A percentile compares a stretch with the other conserved stretches of the same genome.
These are phyloP conservation scores for Panagrolaimus sp. DNA, from an alignment of 1,140 invertebrate species.

Conservation along the genomic window DNA sequence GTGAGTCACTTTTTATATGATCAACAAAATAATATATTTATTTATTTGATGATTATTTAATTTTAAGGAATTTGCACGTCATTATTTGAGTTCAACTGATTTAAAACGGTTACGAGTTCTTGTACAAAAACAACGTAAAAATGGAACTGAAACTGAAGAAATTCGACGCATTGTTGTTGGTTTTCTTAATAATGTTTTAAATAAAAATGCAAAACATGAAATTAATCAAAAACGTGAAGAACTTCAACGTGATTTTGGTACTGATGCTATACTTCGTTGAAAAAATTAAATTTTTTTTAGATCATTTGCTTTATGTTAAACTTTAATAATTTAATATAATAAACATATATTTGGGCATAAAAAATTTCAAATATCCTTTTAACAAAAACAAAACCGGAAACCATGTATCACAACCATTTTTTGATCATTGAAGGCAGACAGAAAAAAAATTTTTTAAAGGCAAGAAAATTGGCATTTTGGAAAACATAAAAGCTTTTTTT, in stretches of 20 bases:
- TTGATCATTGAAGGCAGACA: no score
- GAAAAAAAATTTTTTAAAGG: no score
- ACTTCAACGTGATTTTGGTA: constrained; percentile 6
- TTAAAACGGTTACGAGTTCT: constrained; percentile 18
- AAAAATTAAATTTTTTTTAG: no score
- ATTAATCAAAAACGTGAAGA: background rate
- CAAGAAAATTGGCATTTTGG: no score
- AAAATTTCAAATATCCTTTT: no score
- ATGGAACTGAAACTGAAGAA: background rate
- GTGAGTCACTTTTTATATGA: background rate
- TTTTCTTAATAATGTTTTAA: constrained; percentile 10
- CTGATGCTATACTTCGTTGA: background rate
- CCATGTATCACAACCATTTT: no score
- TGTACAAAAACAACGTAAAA: constrained; percentile 4
- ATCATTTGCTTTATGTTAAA: no score
- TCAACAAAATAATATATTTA: background rate
- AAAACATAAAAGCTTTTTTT: no score
- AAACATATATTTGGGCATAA: no score
- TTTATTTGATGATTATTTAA: background rate
- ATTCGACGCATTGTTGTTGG: background rate
- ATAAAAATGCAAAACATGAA: background rate
- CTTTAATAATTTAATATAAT: no score
- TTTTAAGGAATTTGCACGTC: constrained; percentile 20
- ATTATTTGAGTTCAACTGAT: constrained; percentile 20
- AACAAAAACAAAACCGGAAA: no score